Evolutionary conservation across 2,797 vertebrate genomes (phyloP).

Genomic region (Bucorvus abyssinicus): DNA sequence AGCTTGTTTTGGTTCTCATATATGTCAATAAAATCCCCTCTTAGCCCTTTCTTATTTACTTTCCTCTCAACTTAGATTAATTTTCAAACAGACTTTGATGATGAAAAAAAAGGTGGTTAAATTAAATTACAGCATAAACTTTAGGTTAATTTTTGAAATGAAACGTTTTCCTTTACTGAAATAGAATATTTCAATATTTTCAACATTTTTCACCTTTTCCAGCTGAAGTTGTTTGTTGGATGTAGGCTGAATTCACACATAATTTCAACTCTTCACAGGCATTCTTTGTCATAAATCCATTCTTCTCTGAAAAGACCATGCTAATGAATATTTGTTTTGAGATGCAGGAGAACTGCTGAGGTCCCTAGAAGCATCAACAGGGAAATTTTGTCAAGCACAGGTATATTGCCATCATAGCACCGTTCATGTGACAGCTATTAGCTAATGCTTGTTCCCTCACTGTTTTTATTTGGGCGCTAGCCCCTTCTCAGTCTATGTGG

Average conservation of each 20-base stretch:
- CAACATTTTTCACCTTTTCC: background rate
- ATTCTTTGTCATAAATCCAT: background rate
- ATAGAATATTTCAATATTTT: background rate
- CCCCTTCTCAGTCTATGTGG: background rate
- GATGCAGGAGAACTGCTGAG: background rate
- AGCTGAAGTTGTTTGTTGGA: background rate
- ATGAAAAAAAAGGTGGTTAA: background rate
- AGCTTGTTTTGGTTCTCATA: background rate
- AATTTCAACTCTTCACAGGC: background rate
- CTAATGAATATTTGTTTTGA: background rate
- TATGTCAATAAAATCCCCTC: background rate
- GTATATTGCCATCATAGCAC: background rate
- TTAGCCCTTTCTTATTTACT: background rate
- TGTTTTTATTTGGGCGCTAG: background rate
- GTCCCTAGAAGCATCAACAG: background rate
- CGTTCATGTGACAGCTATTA: background rate
- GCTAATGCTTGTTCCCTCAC: background rate
- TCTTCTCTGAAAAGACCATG: background rate
- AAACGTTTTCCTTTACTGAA: background rate
- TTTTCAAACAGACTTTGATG: background rate
- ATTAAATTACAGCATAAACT: background rate
- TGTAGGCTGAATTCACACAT: background rate
- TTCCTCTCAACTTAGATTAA: background rate
- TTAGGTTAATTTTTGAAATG: background rate
- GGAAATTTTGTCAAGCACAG: background rate